Conservation (phyloP, 2,797 vertebrate genomes). For the Gymnodraco acuticeps region DNA sequence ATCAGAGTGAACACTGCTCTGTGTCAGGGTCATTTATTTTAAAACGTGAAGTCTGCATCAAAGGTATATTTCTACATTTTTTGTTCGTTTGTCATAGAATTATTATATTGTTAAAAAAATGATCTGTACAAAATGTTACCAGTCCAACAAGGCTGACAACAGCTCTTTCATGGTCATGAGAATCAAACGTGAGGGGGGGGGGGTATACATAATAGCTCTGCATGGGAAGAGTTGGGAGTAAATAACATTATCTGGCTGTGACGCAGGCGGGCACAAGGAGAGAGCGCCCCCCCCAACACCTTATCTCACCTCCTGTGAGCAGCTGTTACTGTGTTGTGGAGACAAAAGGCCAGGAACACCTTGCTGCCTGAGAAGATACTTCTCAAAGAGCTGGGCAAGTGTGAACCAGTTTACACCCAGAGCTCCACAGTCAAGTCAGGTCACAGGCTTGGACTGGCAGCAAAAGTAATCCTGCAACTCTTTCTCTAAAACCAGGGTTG, state of each 20-base stretch:
- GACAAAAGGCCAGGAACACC: constrained; percentile 29
- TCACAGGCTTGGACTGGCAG: neutral
- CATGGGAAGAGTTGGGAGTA: constrained; percentile 55
- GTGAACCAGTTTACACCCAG: constrained; percentile 1
- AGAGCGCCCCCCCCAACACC: constrained; percentile 20
- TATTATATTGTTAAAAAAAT: neutral
- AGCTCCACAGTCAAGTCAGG: neutral
- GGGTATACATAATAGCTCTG: constrained; percentile 12
- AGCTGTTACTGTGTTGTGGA: constrained; percentile 62
- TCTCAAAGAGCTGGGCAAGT: neutral
- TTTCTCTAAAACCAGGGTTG: too few relatives aligned
- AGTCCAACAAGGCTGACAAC: neutral
- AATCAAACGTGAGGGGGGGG: constrained; percentile 21
- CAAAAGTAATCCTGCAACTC: neutral
- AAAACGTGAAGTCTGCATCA: constrained; percentile 4
- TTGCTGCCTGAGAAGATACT: constrained; percentile 3
- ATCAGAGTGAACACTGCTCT: neutral
- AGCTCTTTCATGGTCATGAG: constrained; percentile 52
- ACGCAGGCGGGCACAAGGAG: constrained; percentile 55
- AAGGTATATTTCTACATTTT: neutral
- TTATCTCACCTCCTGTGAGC: constrained; percentile 47
- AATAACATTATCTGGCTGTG: constrained; percentile 64
- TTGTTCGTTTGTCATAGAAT: neutral
- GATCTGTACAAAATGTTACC: constrained; percentile 26
- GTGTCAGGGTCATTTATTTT: neutral